Percentiles rank a stretch among this genome's conserved stretches.
These are phyloP conservation scores for Grantiella picta DNA, from an alignment of 2,113 vertebrate genomes.

Conservation along the genomic window DNA sequence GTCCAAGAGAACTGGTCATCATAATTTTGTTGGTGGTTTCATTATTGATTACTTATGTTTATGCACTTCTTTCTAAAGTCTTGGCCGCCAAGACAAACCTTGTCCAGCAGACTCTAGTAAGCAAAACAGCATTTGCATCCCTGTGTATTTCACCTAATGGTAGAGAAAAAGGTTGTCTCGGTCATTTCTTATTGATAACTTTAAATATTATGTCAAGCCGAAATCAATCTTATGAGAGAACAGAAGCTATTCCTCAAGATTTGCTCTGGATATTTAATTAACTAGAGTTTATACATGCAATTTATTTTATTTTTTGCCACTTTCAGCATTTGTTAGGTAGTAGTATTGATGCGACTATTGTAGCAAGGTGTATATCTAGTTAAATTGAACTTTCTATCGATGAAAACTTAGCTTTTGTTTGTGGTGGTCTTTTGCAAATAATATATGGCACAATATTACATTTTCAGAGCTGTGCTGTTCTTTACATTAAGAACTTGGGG, in stretches of 20 bases:
- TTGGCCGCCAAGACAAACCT: background rate
- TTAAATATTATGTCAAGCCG: constrained; percentile 31
- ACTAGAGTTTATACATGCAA: background rate
- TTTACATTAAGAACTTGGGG: background rate
- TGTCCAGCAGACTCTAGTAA: background rate
- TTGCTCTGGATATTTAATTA: constrained; percentile 37
- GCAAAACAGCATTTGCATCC: constrained; percentile 16
- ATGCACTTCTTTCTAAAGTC: background rate
- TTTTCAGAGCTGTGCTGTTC: background rate
- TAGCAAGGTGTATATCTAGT: background rate
- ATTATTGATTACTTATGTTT: constrained; percentile 35
- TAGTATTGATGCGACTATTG: constrained; percentile 10
- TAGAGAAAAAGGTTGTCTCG: background rate
- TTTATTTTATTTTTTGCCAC: constrained; percentile 16
- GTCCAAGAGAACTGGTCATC: background rate
- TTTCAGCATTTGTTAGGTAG: constrained; percentile 21
- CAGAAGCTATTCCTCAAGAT: background rate
- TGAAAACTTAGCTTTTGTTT: constrained; percentile 31
- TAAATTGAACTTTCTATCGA: constrained; percentile 16
- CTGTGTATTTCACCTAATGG: background rate
- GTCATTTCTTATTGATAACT: constrained; percentile 24
- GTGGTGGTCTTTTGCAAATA: constrained; percentile 53
- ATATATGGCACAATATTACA: constrained; percentile 3
- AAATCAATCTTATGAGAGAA: constrained; percentile 17
- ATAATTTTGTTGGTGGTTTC: constrained; percentile 1